phyloP scores from a whole-genome alignment of 2,797 vertebrate species.

The Scolopax rusticola region DNA sequence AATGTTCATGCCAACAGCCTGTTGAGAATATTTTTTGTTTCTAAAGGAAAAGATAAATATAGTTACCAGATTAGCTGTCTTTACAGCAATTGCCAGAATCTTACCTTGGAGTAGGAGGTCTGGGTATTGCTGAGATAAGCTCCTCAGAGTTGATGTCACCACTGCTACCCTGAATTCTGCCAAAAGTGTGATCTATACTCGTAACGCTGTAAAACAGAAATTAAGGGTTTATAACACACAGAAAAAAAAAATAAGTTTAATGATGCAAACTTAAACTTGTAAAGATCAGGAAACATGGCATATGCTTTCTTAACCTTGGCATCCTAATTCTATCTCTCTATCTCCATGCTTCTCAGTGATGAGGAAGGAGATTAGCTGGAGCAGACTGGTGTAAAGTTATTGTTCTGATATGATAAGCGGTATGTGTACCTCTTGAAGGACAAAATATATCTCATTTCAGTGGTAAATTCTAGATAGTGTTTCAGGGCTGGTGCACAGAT shows the following conservation, averaged over 20 bases:
- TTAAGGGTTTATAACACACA: neutral
- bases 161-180: neutral
- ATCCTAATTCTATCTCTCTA: neutral
- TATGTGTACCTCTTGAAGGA: neutral
- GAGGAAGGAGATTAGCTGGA: neutral
- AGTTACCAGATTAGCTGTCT: neutral
- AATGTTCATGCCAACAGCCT: neutral
- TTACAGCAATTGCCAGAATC: neutral
- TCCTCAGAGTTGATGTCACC: neutral
- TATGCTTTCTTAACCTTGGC: neutral
- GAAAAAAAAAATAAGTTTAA: neutral
- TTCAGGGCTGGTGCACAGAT: neutral
- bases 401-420: neutral
- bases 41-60: neutral
- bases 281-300: neutral
- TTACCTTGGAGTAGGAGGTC: neutral
- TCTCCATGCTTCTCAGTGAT: neutral
- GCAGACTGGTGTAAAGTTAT: neutral
- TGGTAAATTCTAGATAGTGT: neutral
- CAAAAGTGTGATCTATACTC: neutral
- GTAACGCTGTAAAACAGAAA: neutral
- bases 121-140: neutral
- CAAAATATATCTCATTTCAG: conserved; percentile 16
- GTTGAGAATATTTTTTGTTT: conserved; percentile 5
- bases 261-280: neutral